These are phyloP conservation scores for Drosophila emarginata DNA, from an alignment of 2,888 invertebrate genomes.

Conservation along the genomic window DNA sequence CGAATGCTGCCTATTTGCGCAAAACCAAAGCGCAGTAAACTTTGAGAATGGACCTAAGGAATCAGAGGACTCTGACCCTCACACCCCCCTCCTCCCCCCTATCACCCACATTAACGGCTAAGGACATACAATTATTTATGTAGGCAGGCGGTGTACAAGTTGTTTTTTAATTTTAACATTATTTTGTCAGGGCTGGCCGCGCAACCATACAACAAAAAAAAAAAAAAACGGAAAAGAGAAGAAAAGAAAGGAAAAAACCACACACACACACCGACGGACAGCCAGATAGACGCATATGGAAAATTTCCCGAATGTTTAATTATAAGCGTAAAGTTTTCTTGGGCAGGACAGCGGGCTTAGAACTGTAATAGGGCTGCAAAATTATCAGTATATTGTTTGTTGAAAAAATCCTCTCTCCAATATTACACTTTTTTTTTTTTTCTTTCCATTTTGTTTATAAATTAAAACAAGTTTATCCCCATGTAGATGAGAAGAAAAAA, in stretches of 20 bases:
- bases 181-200: slow-evolving; percentile 22
- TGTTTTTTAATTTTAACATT: slow-evolving; percentile 72
- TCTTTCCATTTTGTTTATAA: not conserved
- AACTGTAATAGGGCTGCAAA: slow-evolving; percentile 29
- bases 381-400: not conserved
- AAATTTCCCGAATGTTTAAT: slow-evolving; percentile 45
- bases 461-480: not conserved
- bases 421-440: not conserved
- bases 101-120: slow-evolving; percentile 48
- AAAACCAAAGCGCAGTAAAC: slow-evolving; percentile 79
- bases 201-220: no score
- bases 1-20: slow-evolving; percentile 64
- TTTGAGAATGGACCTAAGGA: not conserved
- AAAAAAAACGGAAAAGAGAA: no score
- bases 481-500: not conserved
- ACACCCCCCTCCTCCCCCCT: slow-evolving; percentile 10
- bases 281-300: slow-evolving; percentile 27
- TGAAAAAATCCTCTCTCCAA: not conserved
- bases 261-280: slow-evolving; percentile 21
- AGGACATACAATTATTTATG: slow-evolving; percentile 68
- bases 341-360: slow-evolving; percentile 36
- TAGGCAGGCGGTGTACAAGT: slow-evolving; percentile 59
- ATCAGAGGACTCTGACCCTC: not conserved
- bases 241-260: not conserved
- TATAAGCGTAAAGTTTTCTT: slow-evolving; percentile 65